A percentile compares a stretch with the other conserved stretches of the same genome.
Evolutionary conservation across 2,888 invertebrate species (phyloP).

Genomic region (Romanomermis culicivorax): DNA sequence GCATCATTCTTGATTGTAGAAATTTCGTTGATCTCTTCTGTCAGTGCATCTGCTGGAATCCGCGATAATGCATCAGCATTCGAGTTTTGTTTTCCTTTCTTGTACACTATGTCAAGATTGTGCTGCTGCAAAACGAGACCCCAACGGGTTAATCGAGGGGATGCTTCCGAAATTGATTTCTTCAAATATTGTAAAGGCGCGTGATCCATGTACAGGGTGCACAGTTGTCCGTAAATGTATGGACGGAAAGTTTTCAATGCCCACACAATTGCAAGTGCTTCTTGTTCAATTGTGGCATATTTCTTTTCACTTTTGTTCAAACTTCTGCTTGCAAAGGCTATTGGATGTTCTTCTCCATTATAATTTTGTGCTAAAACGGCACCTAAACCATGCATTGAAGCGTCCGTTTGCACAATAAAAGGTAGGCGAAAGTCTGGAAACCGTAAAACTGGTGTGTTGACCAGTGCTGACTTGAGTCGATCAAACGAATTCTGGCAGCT

Average conservation of each 20-base stretch:
- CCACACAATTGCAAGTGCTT: conserved; percentile 26
- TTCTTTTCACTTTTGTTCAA: conserved; percentile 25
- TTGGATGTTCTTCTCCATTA: conserved; percentile 10
- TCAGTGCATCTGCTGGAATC: conserved; percentile 12
- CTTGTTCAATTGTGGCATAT: no score
- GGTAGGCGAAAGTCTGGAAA: conserved; percentile 16
- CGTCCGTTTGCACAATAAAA: conserved; percentile 21
- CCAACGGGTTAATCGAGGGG: conserved; percentile 32
- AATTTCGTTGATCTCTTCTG: background rate
- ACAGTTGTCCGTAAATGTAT: conserved; percentile 27
- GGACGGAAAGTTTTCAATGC: conserved; percentile 28
- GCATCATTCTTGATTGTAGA: background rate
- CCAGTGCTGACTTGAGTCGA: conserved; percentile 6
- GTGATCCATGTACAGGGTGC: conserved; percentile 30
- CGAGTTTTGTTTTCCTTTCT: conserved; percentile 16
- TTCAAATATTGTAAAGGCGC: conserved; percentile 33
- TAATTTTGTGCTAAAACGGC: conserved; percentile 17
- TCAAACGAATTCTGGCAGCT: conserved; percentile 9
- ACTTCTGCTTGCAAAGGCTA: conserved; percentile 15
- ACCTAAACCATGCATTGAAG: conserved; percentile 18
- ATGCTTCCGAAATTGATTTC: conserved; percentile 26
- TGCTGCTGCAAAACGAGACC: conserved; percentile 29
- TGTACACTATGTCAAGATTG: background rate
- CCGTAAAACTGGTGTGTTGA: conserved; percentile 13
- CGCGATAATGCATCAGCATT: conserved; percentile 29